A percentile compares a stretch with the other conserved stretches of the same genome.
These are phyloP conservation scores for Spodoptera littoralis DNA, from an alignment of 2,888 invertebrate species.

Conservation along the genomic window DNA sequence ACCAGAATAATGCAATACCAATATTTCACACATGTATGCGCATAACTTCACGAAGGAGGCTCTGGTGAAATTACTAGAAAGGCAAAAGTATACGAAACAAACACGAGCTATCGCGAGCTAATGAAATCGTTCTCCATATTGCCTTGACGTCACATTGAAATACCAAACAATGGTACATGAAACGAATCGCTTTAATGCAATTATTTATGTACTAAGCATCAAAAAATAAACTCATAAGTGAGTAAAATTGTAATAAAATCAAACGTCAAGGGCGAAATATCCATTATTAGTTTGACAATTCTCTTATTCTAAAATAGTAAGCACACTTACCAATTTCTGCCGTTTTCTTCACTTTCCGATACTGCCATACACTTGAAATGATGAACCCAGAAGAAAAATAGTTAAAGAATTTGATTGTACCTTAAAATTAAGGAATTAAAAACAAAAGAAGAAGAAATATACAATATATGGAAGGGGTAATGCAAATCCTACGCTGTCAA, in stretches of 20 bases:
- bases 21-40: not conserved
- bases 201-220: not conserved
- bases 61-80: conserved; percentile 19
- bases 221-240: conserved; percentile 18
- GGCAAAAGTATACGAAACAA: conserved; percentile 24
- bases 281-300: conserved; percentile 61
- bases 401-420: conserved; percentile 31
- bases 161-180: conserved; percentile 36
- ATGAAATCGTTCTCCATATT: conserved; percentile 60
- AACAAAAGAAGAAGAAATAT: conserved; percentile 65
- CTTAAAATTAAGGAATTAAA: conserved; percentile 51
- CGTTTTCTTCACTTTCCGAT: conserved; percentile 48
- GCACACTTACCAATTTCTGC: conserved; percentile 65
- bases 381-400: conserved; percentile 40
- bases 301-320: conserved; percentile 53
- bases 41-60: not conserved
- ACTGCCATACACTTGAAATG: conserved; percentile 46
- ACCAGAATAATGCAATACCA: conserved; percentile 1
- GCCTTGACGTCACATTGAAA: conserved; percentile 60
- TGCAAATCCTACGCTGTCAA: conserved; percentile 47
- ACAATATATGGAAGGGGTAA: conserved; percentile 58
- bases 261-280: conserved; percentile 74
- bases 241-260: conserved; percentile 51
- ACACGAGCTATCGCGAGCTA: conserved; percentile 33
- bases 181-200: conserved; percentile 14